A percentile compares a stretch with the other conserved stretches of the same genome.
Conservation (phyloP, 2,797 vertebrate genomes). For the Thalassophryne amazonica region DNA sequence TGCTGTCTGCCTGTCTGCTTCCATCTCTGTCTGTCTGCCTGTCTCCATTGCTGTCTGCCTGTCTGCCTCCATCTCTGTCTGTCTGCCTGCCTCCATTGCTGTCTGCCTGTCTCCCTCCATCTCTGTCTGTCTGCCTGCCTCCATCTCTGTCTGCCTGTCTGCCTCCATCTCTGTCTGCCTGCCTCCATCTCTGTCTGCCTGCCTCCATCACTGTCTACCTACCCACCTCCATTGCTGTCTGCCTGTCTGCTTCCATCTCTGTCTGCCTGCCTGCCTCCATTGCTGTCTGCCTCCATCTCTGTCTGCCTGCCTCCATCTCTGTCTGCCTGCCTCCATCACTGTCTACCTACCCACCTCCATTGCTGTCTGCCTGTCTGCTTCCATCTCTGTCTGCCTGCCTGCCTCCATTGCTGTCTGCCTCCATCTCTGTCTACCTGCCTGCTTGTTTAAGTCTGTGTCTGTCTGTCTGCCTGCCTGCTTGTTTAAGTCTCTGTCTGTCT, state of each 20-base stretch:
- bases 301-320: slow-evolving; percentile 3
- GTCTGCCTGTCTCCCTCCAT: neutral
- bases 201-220: too few species aligned
- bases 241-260: too few species aligned
- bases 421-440: neutral
- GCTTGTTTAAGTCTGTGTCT: neutral
- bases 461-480: neutral
- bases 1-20: neutral
- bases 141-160: neutral
- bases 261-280: too few species aligned
- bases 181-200: too few species aligned
- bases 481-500: neutral
- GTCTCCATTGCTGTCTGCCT: neutral
- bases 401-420: neutral
- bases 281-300: too few species aligned
- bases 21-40: neutral
- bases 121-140: neutral
- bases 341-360: neutral
- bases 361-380: neutral
- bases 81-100: neutral
- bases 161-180: slow-evolving; percentile 64
- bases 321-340: neutral
- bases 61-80: neutral
- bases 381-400: neutral
- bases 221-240: too few species aligned